These are phyloP conservation scores for Oenanthe oenanthe DNA, from an alignment of 2,113 vertebrate species.

Conservation along the genomic window DNA sequence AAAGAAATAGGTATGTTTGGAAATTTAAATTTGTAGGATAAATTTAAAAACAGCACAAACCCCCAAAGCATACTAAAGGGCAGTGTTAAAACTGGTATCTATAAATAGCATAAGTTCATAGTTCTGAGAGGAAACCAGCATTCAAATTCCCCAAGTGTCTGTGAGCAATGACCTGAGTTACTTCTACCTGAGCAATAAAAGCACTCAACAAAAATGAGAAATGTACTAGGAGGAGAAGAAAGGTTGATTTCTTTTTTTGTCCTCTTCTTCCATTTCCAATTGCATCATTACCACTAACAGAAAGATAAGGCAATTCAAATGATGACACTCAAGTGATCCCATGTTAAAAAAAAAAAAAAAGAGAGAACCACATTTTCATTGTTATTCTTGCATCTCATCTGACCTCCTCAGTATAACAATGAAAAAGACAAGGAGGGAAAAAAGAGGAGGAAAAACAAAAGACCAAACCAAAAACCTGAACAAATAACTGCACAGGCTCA, in stretches of 20 bases:
- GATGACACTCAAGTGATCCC: neutral
- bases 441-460: neutral
- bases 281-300: neutral
- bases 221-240: neutral
- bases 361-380: neutral
- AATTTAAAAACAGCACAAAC: neutral
- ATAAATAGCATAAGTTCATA: neutral
- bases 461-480: neutral
- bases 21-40: neutral
- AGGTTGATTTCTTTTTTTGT: neutral
- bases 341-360: no score
- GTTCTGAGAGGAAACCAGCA: neutral
- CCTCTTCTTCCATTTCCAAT: neutral
- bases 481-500: neutral
- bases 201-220: neutral
- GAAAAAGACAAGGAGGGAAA: neutral
- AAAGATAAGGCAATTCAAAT: neutral
- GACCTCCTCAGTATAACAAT: neutral
- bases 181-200: neutral
- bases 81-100: neutral
- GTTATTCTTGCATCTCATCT: neutral
- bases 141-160: neutral
- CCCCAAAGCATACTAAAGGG: neutral
- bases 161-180: neutral
- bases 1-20: neutral